Base-by-base conservation (phyloP, 2,113 vertebrate genomes). In the Eulemur macaco region DNA sequence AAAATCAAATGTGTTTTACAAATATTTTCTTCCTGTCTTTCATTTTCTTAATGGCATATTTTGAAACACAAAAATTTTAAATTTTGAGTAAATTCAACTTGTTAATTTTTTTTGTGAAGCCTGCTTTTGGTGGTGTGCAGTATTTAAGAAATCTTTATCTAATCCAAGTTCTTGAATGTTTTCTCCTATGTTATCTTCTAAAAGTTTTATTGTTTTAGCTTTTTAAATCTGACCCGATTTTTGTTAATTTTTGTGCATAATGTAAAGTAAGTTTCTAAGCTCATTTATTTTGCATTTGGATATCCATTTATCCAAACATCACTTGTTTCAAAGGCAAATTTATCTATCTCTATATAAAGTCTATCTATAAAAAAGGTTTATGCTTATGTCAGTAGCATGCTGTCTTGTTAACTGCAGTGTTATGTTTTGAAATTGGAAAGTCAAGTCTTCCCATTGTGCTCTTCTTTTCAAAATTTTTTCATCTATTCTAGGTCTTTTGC, bases 381-480 rank as follows among this genome's bases (percentile, higher is more conserved):
- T 60, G 7, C 10, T 45, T 93, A 50, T 10, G 8, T 8, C 25
- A 76, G 18, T 25, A 37, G 25, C 4, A 83, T 3, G 34, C 47
- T 45, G 11, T 80, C 54, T 71, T 71, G 39, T 71, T 78, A 84
- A 78, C 34, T 77, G 9, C 37, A 34, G 20, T 47, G 25, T 29
- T 63, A 63, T 63, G 27, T 37, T 90, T 83, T 83, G 31, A 77
- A 86, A 73, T n/a, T 21, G 4, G 23, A 20, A 92, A 71, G 21
- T 58, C 14, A 39, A 87, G 4, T 39, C 29, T 86, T 83, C 27
- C n/a, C 29, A 37, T 34, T 95, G 76, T 66, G 47, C 4, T 91
- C 60, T 86, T 81, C 34, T 94, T 81, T 94, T 86, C 14, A 92
- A 82, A 93, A 50, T 56, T 83, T 1, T 60, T 71, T 71, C 87